Base-by-base conservation (phyloP, 2,113 vertebrate species). In the Bubo scandiacus region DNA sequence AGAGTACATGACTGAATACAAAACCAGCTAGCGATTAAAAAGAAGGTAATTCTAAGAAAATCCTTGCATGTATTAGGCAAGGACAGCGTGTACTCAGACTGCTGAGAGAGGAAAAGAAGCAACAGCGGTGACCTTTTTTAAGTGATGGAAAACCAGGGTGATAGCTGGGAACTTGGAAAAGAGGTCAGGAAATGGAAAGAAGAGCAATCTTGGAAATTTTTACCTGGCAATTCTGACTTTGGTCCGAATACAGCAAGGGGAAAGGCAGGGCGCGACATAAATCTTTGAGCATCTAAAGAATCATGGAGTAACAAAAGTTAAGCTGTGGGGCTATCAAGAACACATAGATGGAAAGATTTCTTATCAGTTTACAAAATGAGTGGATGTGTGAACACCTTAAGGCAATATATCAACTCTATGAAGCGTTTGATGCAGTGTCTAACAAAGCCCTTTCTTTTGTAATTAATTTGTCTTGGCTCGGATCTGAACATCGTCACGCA, bases 21-120 rank as follows among this genome's bases (percentile, higher is more conserved):
- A 66, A 88, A 94, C 75, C 72, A 61, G 84, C 19, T 8, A 71
- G 77, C 0, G 2, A 52, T 55, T 74, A 57, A 36, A 74, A 68
- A 81, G 71, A 96, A 87, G 92, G 85, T 84, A 82, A 90, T 91
- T 96, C 93, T 91, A 94, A 85, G 81, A 85, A 88, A 85, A 85
- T 10, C 62, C 62, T 32, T 68, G 43, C 62, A 42, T 79, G 87
- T 72, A 30, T 88, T 68, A 72, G 52, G 81, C 73, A 63, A 75
- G 86, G 91, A 95, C 91, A 95, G 42, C 2, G 2, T 57, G 83
- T 95, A 38, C 91, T 92, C 66, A 66, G 66, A 10, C 45, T 79
- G 68, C 86, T 58, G 73, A 74, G 61, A 57, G 57, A 81, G 71
- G 74, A 58, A 55, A 88, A 85, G 93, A 52, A 92, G 52, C 57